Conservation (phyloP, 2,797 vertebrate species). For the Pipistrellus kuhlii region DNA sequence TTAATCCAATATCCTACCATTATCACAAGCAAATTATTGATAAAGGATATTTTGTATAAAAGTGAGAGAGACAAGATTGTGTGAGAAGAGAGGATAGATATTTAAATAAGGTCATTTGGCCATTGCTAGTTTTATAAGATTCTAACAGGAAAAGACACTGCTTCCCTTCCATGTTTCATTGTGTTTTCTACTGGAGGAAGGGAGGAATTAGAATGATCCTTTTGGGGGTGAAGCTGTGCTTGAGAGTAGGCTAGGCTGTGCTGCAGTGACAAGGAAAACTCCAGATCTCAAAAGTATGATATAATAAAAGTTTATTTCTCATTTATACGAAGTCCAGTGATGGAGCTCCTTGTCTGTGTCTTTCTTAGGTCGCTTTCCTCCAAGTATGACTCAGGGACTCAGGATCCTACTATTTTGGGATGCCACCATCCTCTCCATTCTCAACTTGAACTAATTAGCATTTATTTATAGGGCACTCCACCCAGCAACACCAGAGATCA, state of each 20-base stretch:
- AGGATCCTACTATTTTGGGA: neutral
- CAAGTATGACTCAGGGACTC: neutral
- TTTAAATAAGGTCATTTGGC: constrained; percentile 74
- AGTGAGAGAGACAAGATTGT: constrained; percentile 47
- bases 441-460: constrained; percentile 3
- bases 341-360: neutral
- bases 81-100: constrained; percentile 51
- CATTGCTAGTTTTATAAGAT: constrained; percentile 77
- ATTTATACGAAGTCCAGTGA: neutral
- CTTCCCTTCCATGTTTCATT: constrained; percentile 56
- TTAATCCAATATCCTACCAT: neutral
- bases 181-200: neutral
- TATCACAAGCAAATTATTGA: neutral
- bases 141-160: constrained; percentile 62
- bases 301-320: neutral
- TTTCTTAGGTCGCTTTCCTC: neutral
- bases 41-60: constrained; percentile 8
- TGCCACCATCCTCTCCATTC: neutral
- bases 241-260: neutral
- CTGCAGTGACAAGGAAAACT: neutral
- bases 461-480: neutral
- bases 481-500: neutral
- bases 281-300: neutral
- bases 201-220: neutral
- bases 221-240: neutral